Base-by-base conservation (phyloP, 2,888 invertebrate species). In the Caenorhabditis sp. region DNA sequence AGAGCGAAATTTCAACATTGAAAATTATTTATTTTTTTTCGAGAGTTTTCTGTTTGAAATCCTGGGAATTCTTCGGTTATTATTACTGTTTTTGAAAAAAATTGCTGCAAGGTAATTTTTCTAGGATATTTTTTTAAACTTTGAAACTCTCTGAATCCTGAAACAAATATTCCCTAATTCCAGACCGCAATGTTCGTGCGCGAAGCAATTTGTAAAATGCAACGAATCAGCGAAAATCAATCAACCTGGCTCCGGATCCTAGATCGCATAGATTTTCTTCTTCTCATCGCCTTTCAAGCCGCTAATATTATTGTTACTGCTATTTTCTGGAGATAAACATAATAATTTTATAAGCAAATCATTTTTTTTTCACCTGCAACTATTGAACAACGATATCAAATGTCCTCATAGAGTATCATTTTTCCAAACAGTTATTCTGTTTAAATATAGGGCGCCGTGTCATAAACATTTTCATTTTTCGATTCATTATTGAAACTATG, bases 171-270 rank as follows among this genome's bases (percentile, higher is more conserved):
- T n/a, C n/a, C n/a, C n/a, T n/a, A n/a, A n/a, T n/a, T n/a, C 57
- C 70, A 71, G 67, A 67, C 67, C 57, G 59, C 67, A 53, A 31
- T 67, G 21, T 59, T 71, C 20, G 71, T 71, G 23, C 67, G 67
- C 21, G 63, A 56, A 56, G 57, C 63, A 26, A 63, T 71, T 21
- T 53, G 59, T 26, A 52, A 59, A 38, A 67, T 71, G 63, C 21
- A 60, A 43, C 54, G 53, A 43, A 52, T 60, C 57, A 53, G 50
- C 7, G 58, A 67, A 50, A 71, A 71, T 50, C 66, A 67, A 57
- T 53, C 66, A 26, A 49, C 63, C 27, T 74, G 73, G 73, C 64
- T 69, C 25, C 62, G 61, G 63, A 74, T 74, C n/a, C 31, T 74
- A 12, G 73, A 74, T 60, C 63, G 67, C 17, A 56, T 63, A 1